Base-by-base conservation (phyloP, 2,113 vertebrate genomes). In the Alces alces region DNA sequence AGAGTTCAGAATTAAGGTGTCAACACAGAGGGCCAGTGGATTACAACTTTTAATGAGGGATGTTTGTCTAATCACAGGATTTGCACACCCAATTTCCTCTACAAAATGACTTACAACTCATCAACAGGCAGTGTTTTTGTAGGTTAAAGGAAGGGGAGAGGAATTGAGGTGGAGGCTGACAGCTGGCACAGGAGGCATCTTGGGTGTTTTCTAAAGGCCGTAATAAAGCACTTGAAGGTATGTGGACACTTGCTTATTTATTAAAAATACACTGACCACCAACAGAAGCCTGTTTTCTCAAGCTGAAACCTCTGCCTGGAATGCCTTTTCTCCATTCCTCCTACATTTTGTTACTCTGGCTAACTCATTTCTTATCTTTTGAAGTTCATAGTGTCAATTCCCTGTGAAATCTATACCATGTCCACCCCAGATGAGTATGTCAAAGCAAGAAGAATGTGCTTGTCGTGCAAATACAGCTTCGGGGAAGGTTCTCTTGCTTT, bases 61-160 rank as follows among this genome's bases (percentile, higher is more conserved):
- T 97, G 61, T 97, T 96, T 97, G 91, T 97, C 97, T 97, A 96
- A 97, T 97, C 94, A 83, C 64, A 70, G 97, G 85, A 97, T 98
- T 95, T 92, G 83, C 66, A 98, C 61, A 94, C 36, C 92, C n/a
- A 50, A 95, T 97, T 96, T 98, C 90, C 96, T 97, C 91, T 91
- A 93, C 33, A 97, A 98, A 98, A 98, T 64, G 39, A 30, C 93
- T 98, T 64, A 96, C 36, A 96, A 58, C 95, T 36, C 92, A 95
- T 95, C 91, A 96, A 89, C 70, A 96, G 84, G 6, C 84, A 83
- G 50, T 88, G 90, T 82, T 97, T 97, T 97, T 96, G 82, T 96
- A 97, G 93, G 96, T 97, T 95, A 96, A 98, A 95, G 58, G 25
- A 93, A 96, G 66, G 79, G 92, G 87, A 97, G 91, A 95, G 89